Evolutionary conservation across 2,888 invertebrate genomes (phyloP).

Genomic region (Noctuana brunneofusca): DNA sequence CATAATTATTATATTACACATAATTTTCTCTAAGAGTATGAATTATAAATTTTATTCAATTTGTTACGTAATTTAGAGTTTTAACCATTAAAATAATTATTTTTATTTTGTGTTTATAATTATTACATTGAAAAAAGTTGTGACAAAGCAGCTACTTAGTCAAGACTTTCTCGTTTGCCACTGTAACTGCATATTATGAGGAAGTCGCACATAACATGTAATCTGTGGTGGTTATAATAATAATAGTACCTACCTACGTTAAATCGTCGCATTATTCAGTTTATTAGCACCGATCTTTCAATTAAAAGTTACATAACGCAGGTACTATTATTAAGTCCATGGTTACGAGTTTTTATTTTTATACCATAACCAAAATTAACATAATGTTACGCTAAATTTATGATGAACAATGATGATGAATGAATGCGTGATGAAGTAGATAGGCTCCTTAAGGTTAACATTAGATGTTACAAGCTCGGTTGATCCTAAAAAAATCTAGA

Average conservation of each 20-base stretch:
- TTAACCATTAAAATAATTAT: neutral
- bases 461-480: too few relatives aligned
- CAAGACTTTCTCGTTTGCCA: conserved; percentile 3
- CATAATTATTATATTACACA: too few relatives aligned
- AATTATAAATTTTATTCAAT: neutral
- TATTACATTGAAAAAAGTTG: neutral
- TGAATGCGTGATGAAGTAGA: too few relatives aligned
- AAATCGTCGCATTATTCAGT: neutral
- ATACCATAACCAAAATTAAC: too few relatives aligned
- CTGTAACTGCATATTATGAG: conserved; percentile 4
- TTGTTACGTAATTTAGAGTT: neutral
- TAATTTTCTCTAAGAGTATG: too few relatives aligned
- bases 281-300: neutral
- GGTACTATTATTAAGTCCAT: too few relatives aligned
- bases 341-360: too few relatives aligned
- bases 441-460: too few relatives aligned
- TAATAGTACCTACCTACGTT: neutral
- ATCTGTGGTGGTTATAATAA: neutral
- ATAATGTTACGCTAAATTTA: too few relatives aligned
- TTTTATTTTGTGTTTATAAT: neutral
- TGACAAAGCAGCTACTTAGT: neutral
- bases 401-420: too few relatives aligned
- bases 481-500: neutral
- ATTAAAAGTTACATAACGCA: neutral
- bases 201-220: conserved; percentile 10